A percentile compares a stretch with the other conserved stretches of the same genome.
These are phyloP conservation scores for Mormyrops attenuatus DNA, from an alignment of 2,797 vertebrate species.

Conservation along the genomic window DNA sequence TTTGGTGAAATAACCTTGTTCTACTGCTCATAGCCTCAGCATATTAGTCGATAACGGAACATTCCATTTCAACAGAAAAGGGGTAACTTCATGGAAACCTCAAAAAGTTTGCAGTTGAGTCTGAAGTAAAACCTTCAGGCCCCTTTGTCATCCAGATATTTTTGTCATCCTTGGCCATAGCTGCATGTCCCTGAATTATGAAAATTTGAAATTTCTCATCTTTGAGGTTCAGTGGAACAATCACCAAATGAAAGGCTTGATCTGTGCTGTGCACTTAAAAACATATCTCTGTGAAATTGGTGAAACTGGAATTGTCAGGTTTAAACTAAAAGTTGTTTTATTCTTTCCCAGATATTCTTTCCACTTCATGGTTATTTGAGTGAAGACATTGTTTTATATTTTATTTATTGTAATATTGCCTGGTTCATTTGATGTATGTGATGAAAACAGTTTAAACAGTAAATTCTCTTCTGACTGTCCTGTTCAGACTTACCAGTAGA, in stretches of 20 bases:
- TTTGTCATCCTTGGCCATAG: background rate
- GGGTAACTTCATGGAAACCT: background rate
- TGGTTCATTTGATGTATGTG: conserved; percentile 55
- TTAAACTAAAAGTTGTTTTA: conserved; percentile 38
- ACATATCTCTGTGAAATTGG: conserved; percentile 37
- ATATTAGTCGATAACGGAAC: background rate
- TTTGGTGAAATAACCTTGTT: background rate
- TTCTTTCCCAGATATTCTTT: conserved; percentile 29
- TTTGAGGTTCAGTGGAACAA: conserved; percentile 13
- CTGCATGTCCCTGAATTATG: conserved; percentile 4
- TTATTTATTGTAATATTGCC: conserved; percentile 56
- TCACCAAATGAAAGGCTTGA: background rate
- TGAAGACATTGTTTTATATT: conserved; percentile 43
- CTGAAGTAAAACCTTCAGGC: background rate
- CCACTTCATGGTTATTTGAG: conserved; percentile 44
- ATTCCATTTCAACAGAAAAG: background rate
- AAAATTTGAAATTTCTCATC: background rate
- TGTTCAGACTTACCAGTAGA: conserved; percentile 66
- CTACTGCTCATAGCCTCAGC: background rate
- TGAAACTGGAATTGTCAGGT: conserved; percentile 53
- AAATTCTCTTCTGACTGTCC: conserved; percentile 44
- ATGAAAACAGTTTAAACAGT: conserved; percentile 16
- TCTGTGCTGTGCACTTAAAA: conserved; percentile 36
- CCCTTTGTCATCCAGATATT: background rate
- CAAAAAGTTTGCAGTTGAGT: background rate